Percentiles rank a stretch among this genome's conserved stretches.
phyloP scores from a whole-genome alignment of 2,888 invertebrate species.

The Frankliniella fusca region DNA sequence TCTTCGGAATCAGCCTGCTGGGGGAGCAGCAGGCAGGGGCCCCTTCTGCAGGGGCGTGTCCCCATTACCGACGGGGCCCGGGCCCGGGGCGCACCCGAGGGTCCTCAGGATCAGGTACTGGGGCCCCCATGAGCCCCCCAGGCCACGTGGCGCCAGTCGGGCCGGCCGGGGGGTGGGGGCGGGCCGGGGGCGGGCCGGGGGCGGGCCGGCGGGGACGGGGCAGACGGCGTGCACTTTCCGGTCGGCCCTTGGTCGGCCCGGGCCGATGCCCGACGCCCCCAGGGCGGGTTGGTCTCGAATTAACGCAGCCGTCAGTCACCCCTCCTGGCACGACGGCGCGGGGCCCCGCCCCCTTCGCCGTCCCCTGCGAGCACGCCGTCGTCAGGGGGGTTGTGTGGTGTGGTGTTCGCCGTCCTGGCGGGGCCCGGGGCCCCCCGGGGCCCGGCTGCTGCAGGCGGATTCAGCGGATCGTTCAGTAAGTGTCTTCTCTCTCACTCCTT shows the following conservation, averaged over 20 bases:
- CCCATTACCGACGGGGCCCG: neutral
- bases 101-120: neutral
- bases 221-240: neutral
- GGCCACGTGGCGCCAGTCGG: neutral
- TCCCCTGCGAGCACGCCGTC: neutral
- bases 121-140: neutral
- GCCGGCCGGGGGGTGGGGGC: neutral
- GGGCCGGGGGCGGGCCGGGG: neutral
- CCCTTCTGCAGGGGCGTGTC: neutral
- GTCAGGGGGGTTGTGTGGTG: too few species aligned
- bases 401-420: too few species aligned
- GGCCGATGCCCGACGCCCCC: neutral
- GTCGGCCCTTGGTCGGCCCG: neutral
- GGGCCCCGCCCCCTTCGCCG: neutral
- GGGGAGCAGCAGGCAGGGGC: too few species aligned
- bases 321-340: neutral
- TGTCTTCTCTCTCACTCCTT: too few species aligned
- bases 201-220: neutral
- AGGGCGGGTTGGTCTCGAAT: too few species aligned
- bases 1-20: neutral
- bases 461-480: neutral
- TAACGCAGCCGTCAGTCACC: too few species aligned
- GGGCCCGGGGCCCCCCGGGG: neutral
- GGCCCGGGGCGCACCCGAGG: neutral
- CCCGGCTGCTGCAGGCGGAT: neutral